A percentile compares a stretch with the other conserved stretches of the same genome.
phyloP scores from a whole-genome alignment of 2,113 vertebrate species.

The Henicopernis longicauda region DNA sequence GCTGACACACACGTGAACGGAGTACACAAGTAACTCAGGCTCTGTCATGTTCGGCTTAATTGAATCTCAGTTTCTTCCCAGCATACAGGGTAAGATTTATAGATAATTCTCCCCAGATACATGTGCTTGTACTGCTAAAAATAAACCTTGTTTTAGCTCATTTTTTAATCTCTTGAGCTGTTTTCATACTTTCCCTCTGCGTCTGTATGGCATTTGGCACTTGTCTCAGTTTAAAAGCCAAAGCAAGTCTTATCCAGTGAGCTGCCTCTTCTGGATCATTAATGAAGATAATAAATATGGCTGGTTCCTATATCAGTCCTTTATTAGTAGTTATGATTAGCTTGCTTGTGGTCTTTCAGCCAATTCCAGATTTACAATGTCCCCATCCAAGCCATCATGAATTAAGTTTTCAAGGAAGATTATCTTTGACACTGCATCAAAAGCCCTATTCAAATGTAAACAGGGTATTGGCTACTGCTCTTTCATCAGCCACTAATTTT shows the following conservation, averaged over 20 bases:
- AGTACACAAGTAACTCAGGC: neutral
- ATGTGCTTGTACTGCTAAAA: neutral
- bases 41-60: neutral
- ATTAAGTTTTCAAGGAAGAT: conserved; percentile 28
- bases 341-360: conserved; percentile 25
- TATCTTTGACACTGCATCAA: conserved; percentile 9
- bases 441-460: conserved; percentile 43
- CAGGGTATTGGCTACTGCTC: neutral
- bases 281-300: conserved; percentile 14
- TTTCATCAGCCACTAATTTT: conserved; percentile 6
- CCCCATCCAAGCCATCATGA: neutral
- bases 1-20: neutral
- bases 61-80: neutral
- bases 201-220: neutral
- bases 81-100: neutral
- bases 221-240: neutral
- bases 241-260: neutral
- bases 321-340: neutral
- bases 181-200: neutral
- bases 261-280: conserved; percentile 9
- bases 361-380: neutral
- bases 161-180: conserved; percentile 2
- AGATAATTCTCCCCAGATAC: neutral
- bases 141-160: neutral
- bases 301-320: neutral